Base-by-base conservation (phyloP, 2,797 vertebrate species). In the Sparidentex hasta region DNA sequence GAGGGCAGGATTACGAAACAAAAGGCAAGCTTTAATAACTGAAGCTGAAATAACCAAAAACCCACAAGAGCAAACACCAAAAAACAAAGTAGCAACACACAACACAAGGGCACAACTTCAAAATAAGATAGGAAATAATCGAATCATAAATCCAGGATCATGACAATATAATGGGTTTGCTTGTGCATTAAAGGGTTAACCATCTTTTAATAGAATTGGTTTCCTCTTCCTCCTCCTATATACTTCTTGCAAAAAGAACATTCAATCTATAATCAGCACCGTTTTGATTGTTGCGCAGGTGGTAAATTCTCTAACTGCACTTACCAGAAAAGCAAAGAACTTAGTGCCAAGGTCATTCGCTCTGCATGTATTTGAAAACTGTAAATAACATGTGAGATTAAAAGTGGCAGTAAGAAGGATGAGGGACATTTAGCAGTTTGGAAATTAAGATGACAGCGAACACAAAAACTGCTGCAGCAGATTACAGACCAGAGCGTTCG, bases 401-500 rank as follows among this genome's bases (percentile, higher is more conserved):
- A 52, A 68, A 13, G 17, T 48, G 21, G 7, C 2, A 21, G 3
- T 46, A 41, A 18, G 48, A 56, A 51, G 29, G 14, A 38, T 5
- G 14, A 14, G 5, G 17, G 51, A 27, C 63, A 2, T 9, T 51
- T 25, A 51, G 17, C 5, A 17, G 21, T 55, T 57, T 64, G 5
- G 29, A 2, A 67, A 65, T 68, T 61, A 17, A 72, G 75, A 44
- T 38, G 2, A 20, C 13, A 47, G 21, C 0, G 0, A 41, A 72
- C 18, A 62, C 18, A 77, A 38, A 33, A 44, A 65, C n/a, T 27
- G 9, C 18, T 54, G 38, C 13, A 55, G 93, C 92, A 91, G 76
- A 89, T 85, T 92, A 90, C 91, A 92, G 83, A 92, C 90, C 94
- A 83, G 88, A 94, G 93, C 88, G 93, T 94, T 87, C 91, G 92